Evolutionary conservation across 2,888 invertebrate genomes (phyloP).

Genomic region (Priocnemis perturbator): DNA sequence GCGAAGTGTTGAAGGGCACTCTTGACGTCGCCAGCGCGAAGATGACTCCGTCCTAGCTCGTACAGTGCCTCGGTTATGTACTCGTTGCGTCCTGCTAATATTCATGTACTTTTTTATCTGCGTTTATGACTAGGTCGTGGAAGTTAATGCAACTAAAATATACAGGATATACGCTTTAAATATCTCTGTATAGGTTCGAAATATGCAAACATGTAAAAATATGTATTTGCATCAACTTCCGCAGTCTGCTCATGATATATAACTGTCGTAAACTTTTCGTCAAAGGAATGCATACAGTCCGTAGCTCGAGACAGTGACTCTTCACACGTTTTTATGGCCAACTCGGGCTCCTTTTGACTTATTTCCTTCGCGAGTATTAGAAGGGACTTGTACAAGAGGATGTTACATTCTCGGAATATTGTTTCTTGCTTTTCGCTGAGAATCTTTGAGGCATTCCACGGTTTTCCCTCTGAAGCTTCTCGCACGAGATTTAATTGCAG

Average conservation of each 20-base stretch:
- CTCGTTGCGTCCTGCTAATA: conserved; percentile 52
- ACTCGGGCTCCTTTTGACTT: conserved; percentile 33
- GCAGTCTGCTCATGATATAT: conserved; percentile 2
- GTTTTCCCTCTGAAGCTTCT: conserved; percentile 43
- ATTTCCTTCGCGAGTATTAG: conserved; percentile 43
- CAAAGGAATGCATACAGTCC: conserved; percentile 53
- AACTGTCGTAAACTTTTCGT: too few relatives aligned
- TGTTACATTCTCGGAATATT: conserved; percentile 58
- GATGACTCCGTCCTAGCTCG: conserved; percentile 57
- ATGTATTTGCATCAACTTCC: too few relatives aligned
- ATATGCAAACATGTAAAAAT: too few relatives aligned
- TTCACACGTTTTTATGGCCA: conserved; percentile 47
- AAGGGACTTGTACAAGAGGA: conserved; percentile 50
- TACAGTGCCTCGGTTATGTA: conserved; percentile 52
- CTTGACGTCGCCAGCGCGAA: conserved; percentile 43
- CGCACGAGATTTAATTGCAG: conserved; percentile 52
- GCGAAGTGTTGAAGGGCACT: conserved; percentile 55
- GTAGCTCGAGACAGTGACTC: conserved; percentile 53
- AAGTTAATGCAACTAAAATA: too few relatives aligned
- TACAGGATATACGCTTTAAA: too few relatives aligned
- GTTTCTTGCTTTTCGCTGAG: conserved; percentile 44
- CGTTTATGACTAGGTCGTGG: too few relatives aligned
- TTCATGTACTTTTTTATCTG: too few relatives aligned
- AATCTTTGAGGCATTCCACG: conserved; percentile 52
- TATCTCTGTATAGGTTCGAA: too few relatives aligned